These are phyloP conservation scores for Kryptolebias ocellatus DNA, from an alignment of 2,797 vertebrate species.

Conservation along the genomic window DNA sequence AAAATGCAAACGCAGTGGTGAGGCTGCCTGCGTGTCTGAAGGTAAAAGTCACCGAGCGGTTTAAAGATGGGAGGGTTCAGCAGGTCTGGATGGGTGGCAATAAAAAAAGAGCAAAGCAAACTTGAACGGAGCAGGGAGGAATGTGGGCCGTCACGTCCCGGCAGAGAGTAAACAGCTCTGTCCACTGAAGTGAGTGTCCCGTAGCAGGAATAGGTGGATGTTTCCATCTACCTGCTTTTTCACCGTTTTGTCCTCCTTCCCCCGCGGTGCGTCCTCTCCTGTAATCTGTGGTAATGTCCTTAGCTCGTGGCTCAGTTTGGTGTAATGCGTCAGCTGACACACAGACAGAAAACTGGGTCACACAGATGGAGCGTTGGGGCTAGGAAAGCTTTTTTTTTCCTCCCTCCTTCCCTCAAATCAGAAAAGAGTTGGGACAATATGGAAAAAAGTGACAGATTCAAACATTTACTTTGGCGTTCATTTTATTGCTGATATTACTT, in stretches of 20 bases:
- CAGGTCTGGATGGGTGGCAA: conserved; percentile 2
- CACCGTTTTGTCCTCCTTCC: conserved; percentile 2
- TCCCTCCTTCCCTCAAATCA: not conserved
- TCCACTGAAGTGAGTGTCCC: conserved; percentile 46
- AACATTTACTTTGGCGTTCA: not conserved
- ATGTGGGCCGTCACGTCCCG: conserved; percentile 42
- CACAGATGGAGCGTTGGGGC: conserved; percentile 29
- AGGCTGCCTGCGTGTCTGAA: not conserved
- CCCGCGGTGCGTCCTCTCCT: conserved; percentile 25
- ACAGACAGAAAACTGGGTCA: conserved; percentile 70
- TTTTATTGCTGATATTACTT: not conserved
- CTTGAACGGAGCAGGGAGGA: conserved; percentile 13
- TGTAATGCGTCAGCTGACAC: conserved; percentile 69
- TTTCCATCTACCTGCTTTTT: conserved; percentile 8
- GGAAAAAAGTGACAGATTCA: not conserved
- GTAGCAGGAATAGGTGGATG: conserved; percentile 44
- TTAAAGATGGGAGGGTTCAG: conserved; percentile 14
- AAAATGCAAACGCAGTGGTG: not conserved
- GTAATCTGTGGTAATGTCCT: conserved; percentile 71
- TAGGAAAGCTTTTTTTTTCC: conserved; percentile 22
- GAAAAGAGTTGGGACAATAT: not conserved
- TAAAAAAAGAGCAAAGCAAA: conserved; percentile 2
- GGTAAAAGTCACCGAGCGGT: conserved; percentile 6
- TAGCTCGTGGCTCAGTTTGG: conserved; percentile 51
- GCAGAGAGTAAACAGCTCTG: conserved; percentile 57